Conservation (phyloP, 64 coral and sea anemone genomes). For the Pachyseris speciosa region DNA sequence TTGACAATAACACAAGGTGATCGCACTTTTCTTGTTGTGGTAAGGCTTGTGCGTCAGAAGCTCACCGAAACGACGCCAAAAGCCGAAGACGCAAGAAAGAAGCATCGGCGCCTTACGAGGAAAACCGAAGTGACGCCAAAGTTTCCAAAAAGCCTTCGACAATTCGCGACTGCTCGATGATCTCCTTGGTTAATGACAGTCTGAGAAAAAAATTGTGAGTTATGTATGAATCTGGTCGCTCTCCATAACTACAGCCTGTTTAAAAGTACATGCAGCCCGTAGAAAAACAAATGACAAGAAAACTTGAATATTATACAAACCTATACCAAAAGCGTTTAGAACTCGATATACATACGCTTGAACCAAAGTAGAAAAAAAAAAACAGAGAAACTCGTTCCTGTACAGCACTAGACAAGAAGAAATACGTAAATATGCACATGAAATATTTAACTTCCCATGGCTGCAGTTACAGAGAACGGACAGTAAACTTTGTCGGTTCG, state of each 20-base stretch:
- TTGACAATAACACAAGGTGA: neutral
- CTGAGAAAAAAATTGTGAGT: no score
- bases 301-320: neutral
- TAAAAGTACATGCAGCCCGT: neutral
- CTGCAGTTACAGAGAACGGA: constrained; percentile 29
- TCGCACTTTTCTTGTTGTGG: neutral
- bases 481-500: neutral
- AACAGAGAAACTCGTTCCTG: neutral
- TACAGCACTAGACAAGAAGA: neutral
- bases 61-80: neutral
- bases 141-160: neutral
- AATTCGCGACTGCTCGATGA: neutral
- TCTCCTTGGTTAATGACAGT: neutral
- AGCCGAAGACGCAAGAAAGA: no score
- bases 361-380: neutral
- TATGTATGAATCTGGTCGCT: neutral
- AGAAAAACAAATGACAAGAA: neutral
- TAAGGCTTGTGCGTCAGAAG: no score
- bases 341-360: neutral
- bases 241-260: constrained; percentile 25
- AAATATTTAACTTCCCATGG: neutral
- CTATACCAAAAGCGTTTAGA: constrained; percentile 18
- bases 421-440: neutral
- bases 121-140: neutral
- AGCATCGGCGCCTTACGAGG: no score